phyloP scores from a whole-genome alignment of 64 coral and sea anemone genomes.

The Trachythela sp. region DNA sequence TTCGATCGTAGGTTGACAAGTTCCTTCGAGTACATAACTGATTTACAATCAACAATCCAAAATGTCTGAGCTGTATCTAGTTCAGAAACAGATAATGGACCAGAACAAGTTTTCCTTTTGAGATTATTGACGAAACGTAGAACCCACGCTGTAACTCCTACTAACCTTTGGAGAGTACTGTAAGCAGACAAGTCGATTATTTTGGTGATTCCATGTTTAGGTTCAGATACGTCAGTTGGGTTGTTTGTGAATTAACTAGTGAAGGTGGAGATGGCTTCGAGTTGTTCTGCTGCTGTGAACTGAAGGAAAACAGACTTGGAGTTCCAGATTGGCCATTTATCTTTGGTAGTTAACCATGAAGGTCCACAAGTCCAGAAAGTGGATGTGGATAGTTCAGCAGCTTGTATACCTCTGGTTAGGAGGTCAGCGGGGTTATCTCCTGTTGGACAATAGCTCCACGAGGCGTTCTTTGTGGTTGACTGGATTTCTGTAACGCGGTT shows the following conservation, averaged over 20 bases:
- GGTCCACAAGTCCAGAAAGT: not conserved
- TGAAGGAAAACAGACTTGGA: not conserved
- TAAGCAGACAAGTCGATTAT: not conserved
- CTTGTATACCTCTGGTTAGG: not conserved
- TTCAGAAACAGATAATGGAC: not conserved
- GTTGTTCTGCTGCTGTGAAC: not conserved
- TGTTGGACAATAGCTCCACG: not conserved
- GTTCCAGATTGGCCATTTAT: not conserved
- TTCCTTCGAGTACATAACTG: not conserved
- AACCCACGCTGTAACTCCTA: not conserved
- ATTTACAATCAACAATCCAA: not conserved
- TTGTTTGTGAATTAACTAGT: no score
- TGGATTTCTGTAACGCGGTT: not conserved
- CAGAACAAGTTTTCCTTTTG: not conserved
- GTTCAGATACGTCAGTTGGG: not conserved
- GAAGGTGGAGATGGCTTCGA: not conserved
- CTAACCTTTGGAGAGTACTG: not conserved
- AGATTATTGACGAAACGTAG: not conserved
- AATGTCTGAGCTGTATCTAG: not conserved
- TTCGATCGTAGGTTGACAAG: not conserved
- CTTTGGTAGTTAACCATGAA: not conserved
- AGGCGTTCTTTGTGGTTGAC: not conserved
- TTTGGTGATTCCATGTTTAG: not conserved
- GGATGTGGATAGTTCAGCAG: not conserved
- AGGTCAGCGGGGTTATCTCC: not conserved